Evolutionary conservation across 2,113 vertebrate species (phyloP), one percentile per base, ranked within the genome.

Genomic region (Anolis sagrei): DNA sequence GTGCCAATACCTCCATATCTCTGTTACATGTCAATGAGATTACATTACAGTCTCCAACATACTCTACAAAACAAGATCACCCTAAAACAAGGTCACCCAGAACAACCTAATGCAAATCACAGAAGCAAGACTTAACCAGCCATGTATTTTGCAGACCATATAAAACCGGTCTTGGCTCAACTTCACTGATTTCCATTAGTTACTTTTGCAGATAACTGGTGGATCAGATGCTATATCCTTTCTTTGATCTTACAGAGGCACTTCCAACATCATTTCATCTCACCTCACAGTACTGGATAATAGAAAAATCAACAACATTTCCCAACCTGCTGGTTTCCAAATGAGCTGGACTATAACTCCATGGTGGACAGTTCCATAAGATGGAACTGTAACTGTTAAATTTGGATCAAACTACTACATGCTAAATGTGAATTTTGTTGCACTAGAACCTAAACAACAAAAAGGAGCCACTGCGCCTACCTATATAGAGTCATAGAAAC

Each of bases 401-500:
- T 16, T 58, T 58, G 54, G 54, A 58, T 14, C 13, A 58, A 58
- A 58, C 13, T 14, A 18, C 54, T 58, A 14, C 54, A 58, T 58
- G 54, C 54, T 16, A 16, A 58, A 58, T 58, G 54, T 10, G 54
- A 58, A 58, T 72, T 78, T 69, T 10, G 69, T 9, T 19, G 19
- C 77, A 80, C 83, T 90, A 72, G 83, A 74, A 72, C 49, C 58
- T 79, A 49, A 48, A 77, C 78, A 21, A 13, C 58, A 69, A 68
- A 25, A 88, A 78, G 48, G 87, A 90, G 32, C 19, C 29, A 49
- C 19, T 19, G 19, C 85, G 90, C 84, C 66, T 77, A 48, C 77
- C 39, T 44, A 44, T 44, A 44, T 5, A 44, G 2, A 44, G 5
- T 5, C 39, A 44, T 44, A 44, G 39, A 44, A 44, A 44, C 39